Evolutionary conservation across 2,797 vertebrate species (phyloP).

Genomic region (Chanos chanos): DNA sequence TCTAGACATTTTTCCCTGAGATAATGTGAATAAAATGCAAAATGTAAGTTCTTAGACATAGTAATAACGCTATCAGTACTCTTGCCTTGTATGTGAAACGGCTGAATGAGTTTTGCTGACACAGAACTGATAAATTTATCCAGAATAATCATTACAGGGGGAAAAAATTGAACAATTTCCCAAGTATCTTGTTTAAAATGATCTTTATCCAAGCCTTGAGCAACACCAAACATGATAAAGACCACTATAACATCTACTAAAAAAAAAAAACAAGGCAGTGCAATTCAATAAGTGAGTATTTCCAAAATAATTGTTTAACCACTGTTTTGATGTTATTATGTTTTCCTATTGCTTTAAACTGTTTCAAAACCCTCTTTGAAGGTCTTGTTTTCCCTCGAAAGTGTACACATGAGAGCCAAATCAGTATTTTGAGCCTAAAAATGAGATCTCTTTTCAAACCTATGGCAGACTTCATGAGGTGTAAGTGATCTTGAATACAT

Average conservation of each 20-base stretch:
- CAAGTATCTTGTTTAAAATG: too few species aligned
- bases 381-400: conserved; percentile 60
- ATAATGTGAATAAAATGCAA: too few species aligned
- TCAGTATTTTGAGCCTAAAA: conserved; percentile 54
- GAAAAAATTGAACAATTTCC: too few species aligned
- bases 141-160: too few species aligned
- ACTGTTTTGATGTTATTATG: conserved; percentile 54
- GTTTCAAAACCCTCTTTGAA: conserved; percentile 50
- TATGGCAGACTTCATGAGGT: conserved; percentile 65
- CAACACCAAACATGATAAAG: conserved; percentile 12
- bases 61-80: too few species aligned
- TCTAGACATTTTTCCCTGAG: too few species aligned
- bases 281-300: conserved; percentile 1
- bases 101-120: too few species aligned
- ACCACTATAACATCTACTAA: conserved; percentile 9
- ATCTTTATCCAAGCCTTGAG: too few species aligned
- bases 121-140: too few species aligned
- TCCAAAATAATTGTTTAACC: conserved; percentile 42
- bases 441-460: conserved; percentile 53
- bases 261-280: background rate
- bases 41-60: too few species aligned
- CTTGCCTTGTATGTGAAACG: too few species aligned
- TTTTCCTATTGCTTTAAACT: conserved; percentile 50
- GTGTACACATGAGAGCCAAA: conserved; percentile 49
- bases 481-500: conserved; percentile 78